phyloP scores from a whole-genome alignment of 1,140 invertebrate species.

The Asbolus verrucosus region DNA sequence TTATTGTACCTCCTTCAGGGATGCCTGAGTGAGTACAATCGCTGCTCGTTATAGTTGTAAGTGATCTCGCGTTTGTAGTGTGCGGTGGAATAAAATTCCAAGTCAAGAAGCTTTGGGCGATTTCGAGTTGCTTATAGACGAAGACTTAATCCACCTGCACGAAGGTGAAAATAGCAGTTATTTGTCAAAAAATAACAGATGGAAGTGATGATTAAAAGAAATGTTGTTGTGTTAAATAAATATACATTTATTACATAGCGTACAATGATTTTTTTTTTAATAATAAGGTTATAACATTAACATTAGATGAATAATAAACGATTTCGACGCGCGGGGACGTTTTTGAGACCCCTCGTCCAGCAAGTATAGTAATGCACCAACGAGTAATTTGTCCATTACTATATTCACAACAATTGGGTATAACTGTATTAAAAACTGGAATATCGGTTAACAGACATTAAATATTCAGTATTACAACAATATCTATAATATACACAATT shows the following conservation, averaged over 20 bases:
- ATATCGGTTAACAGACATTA: constrained; percentile 22
- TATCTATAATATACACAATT: too few species aligned
- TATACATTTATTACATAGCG: constrained; percentile 32
- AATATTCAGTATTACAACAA: constrained; percentile 21
- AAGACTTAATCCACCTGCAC: constrained; percentile 71
- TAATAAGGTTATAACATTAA: constrained; percentile 22
- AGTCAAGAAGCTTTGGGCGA: constrained; percentile 83
- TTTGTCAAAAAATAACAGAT: constrained; percentile 17
- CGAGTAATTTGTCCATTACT: not conserved
- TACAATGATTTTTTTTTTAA: constrained; percentile 27
- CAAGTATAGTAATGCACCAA: too few species aligned
- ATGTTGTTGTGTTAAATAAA: constrained; percentile 22
- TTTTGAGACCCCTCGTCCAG: too few species aligned
- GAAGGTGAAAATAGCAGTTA: constrained; percentile 48
- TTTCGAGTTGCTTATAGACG: constrained; percentile 90
- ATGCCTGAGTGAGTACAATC: too few species aligned
- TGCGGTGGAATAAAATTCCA: constrained; percentile 91
- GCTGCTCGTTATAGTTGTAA: too few species aligned
- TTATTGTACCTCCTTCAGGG: constrained; percentile 90
- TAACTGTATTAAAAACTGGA: constrained; percentile 18
- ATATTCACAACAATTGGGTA: not conserved
- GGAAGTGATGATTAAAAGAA: constrained; percentile 3
- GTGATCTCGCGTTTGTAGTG: too few species aligned
- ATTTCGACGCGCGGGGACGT: too few species aligned
- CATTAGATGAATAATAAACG: too few species aligned